A percentile compares a stretch with the other conserved stretches of the same genome.
Evolutionary conservation across 2,113 vertebrate species (phyloP).

Genomic region (Globicephala melas): DNA sequence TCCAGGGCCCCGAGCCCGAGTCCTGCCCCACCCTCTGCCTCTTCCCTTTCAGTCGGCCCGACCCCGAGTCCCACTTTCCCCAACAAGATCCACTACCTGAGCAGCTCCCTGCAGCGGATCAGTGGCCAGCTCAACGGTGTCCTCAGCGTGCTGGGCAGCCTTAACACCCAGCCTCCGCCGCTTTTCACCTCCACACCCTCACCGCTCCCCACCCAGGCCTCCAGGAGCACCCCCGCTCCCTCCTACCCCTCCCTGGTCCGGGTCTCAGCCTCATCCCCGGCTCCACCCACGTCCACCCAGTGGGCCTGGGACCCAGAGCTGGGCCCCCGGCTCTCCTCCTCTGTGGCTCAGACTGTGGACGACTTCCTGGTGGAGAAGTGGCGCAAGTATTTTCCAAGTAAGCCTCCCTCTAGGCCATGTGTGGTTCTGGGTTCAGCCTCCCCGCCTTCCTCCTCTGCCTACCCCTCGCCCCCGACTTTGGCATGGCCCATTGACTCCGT

Average conservation of each 20-base stretch:
- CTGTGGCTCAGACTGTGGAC: slow-evolving; percentile 73
- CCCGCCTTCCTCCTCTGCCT: not conserved
- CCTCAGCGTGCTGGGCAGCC: slow-evolving; percentile 83
- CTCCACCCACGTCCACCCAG: not conserved
- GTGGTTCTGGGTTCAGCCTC: not conserved
- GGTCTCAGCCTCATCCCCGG: not conserved
- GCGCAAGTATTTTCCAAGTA: slow-evolving; percentile 90
- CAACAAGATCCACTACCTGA: slow-evolving; percentile 86
- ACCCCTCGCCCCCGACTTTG: not conserved
- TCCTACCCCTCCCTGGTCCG: slow-evolving; percentile 18
- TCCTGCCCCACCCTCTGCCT: not conserved
- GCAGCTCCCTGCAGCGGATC: slow-evolving; percentile 88
- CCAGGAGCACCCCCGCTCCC: not conserved
- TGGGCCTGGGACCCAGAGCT: slow-evolving; percentile 76
- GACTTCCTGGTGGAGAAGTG: slow-evolving; percentile 84
- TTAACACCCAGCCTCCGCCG: slow-evolving; percentile 48
- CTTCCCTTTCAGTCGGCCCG: slow-evolving; percentile 29
- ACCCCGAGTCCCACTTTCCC: not conserved
- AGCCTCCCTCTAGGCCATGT: not conserved
- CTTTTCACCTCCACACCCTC: slow-evolving; percentile 27
- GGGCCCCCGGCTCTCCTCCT: slow-evolving; percentile 5
- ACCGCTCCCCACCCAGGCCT: not conserved
- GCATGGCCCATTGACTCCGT: not conserved
- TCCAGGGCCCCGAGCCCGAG: not conserved
- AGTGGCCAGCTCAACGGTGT: slow-evolving; percentile 87